Base-by-base conservation (phyloP, 2,888 invertebrate genomes). In the Euplagia quadripunctaria region DNA sequence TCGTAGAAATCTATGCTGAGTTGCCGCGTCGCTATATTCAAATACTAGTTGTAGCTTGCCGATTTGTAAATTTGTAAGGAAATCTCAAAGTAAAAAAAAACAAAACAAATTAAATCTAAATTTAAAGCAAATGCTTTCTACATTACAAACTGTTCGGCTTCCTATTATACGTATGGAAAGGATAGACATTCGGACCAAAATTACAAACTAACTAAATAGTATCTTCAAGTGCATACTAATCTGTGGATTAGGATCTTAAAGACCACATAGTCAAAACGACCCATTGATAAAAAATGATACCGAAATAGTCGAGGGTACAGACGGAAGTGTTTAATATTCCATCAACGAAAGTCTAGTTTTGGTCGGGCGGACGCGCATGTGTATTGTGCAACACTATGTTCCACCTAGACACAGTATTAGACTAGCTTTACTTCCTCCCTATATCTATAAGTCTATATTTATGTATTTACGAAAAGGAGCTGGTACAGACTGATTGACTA, bases 361-460 rank as follows among this genome's bases (percentile, higher is more conserved):
- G 89, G 89, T 75, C 77, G 78, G 82, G 86, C 90, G 90, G 90
- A 90, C 83, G 87, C 85, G 82, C 75, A 78, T 76, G 65, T 43
- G 72, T 70, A 61, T 73, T 81, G 76, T 78, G 77, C 80, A 75
- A 71, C 68, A 78, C 73, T 72, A 68, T 73, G 78, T 80, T 78
- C 78, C 77, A 80, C 73, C 77, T 82, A 81, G 82, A 73, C 80
- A 67, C n/a, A 65, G 20, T 68, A 72, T 73, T 61, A 74, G 68
- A 76, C 67, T 69, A 58, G 65, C 71, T 55, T 64, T 14, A 66
- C 71, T 74, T 75, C 78, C 75, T 74, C 65, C 73, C 14, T 52
- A 46, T 17, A 49, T 20, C 49, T 49, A 64, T 49, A 46, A 49
- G 11, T 31, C 31, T 11, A n/a, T 61, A 61, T 8, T 8, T 67